A percentile compares a stretch with the other conserved stretches of the same genome.
Conservation (phyloP, 2,113 vertebrate genomes). For the Lepisosteus osseus region DNA sequence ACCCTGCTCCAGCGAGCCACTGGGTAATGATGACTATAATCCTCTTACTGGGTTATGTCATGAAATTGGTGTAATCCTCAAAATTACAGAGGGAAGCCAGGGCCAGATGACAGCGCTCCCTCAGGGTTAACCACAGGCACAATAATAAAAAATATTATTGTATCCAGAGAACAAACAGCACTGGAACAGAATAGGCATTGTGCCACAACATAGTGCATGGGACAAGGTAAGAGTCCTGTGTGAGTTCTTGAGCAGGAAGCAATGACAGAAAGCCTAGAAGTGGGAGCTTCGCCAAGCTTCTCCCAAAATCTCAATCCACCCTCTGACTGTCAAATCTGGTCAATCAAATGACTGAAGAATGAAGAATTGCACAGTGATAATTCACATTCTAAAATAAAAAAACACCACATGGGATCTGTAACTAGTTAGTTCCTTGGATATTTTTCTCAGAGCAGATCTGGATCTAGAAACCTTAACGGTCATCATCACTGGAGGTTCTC, state of each 20-base stretch:
- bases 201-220: background rate
- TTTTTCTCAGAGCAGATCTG: too few relatives aligned
- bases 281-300: too few relatives aligned
- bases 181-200: background rate
- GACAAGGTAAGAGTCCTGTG: background rate
- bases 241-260: background rate
- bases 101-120: slow-evolving; percentile 12
- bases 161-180: slow-evolving; percentile 6
- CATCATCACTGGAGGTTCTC: too few relatives aligned
- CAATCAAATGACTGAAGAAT: too few relatives aligned
- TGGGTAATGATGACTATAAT: slow-evolving; percentile 52
- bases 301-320: too few relatives aligned
- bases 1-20: slow-evolving; percentile 35
- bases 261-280: too few relatives aligned
- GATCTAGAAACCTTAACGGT: too few relatives aligned
- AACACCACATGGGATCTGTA: too few relatives aligned
- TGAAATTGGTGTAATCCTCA: slow-evolving; percentile 52
- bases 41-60: slow-evolving; percentile 61
- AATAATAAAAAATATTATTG: background rate
- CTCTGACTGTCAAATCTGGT: too few relatives aligned
- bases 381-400: too few relatives aligned
- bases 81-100: slow-evolving; percentile 47
- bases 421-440: too few relatives aligned
- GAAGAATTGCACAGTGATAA: too few relatives aligned
- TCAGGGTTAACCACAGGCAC: slow-evolving; percentile 2